phyloP scores from a whole-genome alignment of 2,113 vertebrate species.

The Cebus imitator region DNA sequence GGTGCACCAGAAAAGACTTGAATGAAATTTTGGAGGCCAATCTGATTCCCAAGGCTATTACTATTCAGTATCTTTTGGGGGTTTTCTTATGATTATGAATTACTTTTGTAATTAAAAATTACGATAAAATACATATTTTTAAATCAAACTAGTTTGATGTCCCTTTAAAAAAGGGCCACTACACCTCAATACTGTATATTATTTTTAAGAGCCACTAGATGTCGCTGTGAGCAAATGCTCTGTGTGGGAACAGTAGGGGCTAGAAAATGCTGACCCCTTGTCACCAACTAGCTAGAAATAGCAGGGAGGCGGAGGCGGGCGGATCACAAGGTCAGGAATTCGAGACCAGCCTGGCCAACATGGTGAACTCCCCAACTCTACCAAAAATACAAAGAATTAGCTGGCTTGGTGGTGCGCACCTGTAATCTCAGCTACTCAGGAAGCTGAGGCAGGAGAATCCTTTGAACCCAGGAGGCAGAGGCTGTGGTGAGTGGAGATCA shows the following conservation, averaged over 20 bases:
- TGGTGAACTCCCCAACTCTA: too few species aligned
- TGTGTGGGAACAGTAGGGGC: not conserved
- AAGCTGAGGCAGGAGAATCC: too few species aligned
- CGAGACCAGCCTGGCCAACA: too few species aligned
- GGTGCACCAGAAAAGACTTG: not conserved
- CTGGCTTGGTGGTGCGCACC: too few species aligned
- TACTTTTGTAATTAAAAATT: not conserved
- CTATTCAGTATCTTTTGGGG: not conserved
- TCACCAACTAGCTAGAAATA: not conserved
- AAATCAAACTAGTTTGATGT: not conserved
- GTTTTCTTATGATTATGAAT: not conserved
- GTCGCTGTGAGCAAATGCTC: slow-evolving; percentile 15
- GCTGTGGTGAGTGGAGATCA: too few species aligned
- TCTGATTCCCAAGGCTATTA: not conserved
- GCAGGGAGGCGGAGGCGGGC: too few species aligned
- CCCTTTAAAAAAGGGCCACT: not conserved
- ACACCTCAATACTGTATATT: not conserved
- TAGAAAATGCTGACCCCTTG: not conserved
- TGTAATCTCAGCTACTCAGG: too few species aligned
- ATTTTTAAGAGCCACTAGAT: not conserved
- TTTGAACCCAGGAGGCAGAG: too few species aligned
- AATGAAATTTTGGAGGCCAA: not conserved
- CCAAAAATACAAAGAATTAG: too few species aligned
- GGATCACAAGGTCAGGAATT: too few species aligned
- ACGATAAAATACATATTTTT: not conserved